Conservation (phyloP, 2,113 vertebrate species). For the Sander vitreus region DNA sequence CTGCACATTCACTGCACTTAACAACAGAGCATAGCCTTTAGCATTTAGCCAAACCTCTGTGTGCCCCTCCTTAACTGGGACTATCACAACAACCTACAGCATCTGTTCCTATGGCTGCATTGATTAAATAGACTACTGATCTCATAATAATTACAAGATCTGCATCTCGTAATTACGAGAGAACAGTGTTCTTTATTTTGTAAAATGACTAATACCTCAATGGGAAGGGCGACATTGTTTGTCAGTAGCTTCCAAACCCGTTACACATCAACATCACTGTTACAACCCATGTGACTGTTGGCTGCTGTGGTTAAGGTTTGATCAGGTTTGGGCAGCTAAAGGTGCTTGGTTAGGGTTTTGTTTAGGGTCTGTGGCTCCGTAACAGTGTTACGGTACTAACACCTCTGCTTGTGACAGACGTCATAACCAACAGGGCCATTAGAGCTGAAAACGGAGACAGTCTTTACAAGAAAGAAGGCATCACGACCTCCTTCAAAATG, state of each 20-base stretch:
- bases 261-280: neutral
- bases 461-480: neutral
- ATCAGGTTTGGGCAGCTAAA: neutral
- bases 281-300: neutral
- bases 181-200: neutral
- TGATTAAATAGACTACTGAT: neutral
- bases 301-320: neutral
- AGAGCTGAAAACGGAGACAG: neutral
- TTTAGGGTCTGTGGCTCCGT: neutral
- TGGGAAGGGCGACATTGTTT: neutral
- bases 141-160: neutral
- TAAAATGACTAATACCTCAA: neutral
- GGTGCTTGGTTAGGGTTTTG: neutral
- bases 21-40: neutral
- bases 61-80: neutral
- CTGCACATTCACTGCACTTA: neutral
- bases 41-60: neutral
- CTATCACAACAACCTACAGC: neutral
- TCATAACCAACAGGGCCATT: neutral
- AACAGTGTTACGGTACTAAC: neutral
- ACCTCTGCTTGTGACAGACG: neutral
- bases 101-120: neutral
- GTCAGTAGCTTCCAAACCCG: neutral
- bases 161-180: neutral
- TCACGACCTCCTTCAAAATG: neutral